phyloP scores from a whole-genome alignment of 23 tunicate genomes.

The Phallusia fumigata region DNA sequence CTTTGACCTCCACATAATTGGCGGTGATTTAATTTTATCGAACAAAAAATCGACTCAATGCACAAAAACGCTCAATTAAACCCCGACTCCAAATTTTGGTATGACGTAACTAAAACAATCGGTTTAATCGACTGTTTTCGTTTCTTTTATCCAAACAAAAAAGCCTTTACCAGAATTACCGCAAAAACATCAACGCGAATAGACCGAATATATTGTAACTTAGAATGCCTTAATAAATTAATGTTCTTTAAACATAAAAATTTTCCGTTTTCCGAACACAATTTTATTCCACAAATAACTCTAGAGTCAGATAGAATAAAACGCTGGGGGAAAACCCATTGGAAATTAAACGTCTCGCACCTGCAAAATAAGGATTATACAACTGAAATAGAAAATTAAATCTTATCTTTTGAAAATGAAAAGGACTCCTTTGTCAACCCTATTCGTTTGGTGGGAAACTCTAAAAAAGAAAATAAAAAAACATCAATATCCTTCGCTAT shows the following conservation, averaged over 20 bases:
- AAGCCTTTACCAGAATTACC: slow-evolving; percentile 14
- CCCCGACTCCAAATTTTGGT: too few species aligned
- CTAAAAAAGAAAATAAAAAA: not conserved
- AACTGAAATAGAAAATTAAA: not conserved
- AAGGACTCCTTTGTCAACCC: not conserved
- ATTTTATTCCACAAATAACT: not conserved
- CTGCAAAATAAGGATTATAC: not conserved
- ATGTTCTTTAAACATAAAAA: not conserved
- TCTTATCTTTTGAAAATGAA: not conserved
- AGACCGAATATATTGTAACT: slow-evolving; percentile 15
- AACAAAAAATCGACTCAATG: not conserved
- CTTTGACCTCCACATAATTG: not conserved
- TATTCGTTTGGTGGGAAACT: not conserved
- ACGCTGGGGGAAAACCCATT: slow-evolving; percentile 11
- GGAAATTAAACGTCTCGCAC: not conserved
- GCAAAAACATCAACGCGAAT: slow-evolving; percentile 11
- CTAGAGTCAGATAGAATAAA: not conserved
- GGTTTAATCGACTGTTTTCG: not conserved
- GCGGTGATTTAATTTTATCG: not conserved
- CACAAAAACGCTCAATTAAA: not conserved
- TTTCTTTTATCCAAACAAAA: slow-evolving; percentile 1
- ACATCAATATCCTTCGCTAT: not conserved
- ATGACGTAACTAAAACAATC: not conserved
- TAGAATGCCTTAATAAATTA: not conserved
- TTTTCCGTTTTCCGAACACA: not conserved